phyloP scores from a whole-genome alignment of 2,113 vertebrate genomes.

The Rostratula benghalensis region DNA sequence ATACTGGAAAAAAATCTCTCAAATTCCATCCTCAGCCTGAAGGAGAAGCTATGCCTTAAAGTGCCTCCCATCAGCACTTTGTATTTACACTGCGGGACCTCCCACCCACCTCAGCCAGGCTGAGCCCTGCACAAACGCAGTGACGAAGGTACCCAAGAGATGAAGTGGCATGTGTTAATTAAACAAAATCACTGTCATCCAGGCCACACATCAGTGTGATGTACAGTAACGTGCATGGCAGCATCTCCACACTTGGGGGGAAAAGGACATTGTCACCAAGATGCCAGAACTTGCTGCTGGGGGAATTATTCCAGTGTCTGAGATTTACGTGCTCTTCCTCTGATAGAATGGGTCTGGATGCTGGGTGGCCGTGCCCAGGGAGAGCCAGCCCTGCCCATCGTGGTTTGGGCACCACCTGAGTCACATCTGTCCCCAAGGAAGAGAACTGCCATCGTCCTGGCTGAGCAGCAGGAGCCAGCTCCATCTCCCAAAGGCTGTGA shows the following conservation, averaged over 20 bases:
- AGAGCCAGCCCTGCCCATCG: background rate
- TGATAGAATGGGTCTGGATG: background rate
- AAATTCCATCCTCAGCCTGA: background rate
- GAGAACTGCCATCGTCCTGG: background rate
- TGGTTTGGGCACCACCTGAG: background rate
- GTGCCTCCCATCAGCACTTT: background rate
- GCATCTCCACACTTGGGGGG: background rate
- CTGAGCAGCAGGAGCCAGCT: background rate
- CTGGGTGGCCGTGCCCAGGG: background rate
- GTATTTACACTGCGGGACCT: background rate
- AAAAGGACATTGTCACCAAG: background rate
- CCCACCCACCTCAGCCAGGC: background rate
- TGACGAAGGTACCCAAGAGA: background rate
- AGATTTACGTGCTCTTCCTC: rapidly evolving
- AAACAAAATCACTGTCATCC: background rate
- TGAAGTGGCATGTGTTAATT: background rate
- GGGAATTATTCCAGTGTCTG: background rate
- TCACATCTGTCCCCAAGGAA: background rate
- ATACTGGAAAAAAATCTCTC: background rate
- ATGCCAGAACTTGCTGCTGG: background rate
- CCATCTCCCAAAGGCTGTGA: background rate
- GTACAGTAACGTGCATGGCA: rapidly evolving
- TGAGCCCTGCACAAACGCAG: background rate
- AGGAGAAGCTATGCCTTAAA: background rate
- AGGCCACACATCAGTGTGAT: rapidly evolving